phyloP scores from a whole-genome alignment of 2,888 invertebrate genomes.

The Tridacna gigas region DNA sequence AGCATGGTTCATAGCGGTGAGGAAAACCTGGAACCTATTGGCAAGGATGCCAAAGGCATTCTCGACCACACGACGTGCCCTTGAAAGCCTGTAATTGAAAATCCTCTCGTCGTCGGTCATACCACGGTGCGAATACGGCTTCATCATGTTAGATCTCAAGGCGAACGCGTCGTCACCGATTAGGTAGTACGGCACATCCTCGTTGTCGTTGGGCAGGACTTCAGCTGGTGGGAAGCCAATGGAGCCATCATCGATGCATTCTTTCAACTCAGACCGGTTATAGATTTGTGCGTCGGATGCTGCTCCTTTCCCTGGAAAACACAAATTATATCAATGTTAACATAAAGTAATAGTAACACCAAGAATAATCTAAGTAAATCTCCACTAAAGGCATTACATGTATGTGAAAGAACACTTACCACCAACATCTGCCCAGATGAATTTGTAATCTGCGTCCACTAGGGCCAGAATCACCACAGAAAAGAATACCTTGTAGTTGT shows the following conservation, averaged over 20 bases:
- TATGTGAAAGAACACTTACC: slow-evolving; percentile 27
- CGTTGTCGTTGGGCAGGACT: slow-evolving; percentile 44
- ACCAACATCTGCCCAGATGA: slow-evolving; percentile 62
- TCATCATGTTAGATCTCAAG: slow-evolving; percentile 33
- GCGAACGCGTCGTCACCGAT: slow-evolving; percentile 49
- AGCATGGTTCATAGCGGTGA: slow-evolving; percentile 51
- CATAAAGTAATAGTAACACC: slow-evolving; percentile 4
- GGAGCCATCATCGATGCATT: slow-evolving; percentile 44
- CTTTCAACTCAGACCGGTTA: slow-evolving; percentile 45
- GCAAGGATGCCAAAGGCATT: slow-evolving; percentile 50
- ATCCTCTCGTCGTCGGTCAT: slow-evolving; percentile 32
- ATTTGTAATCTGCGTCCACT: slow-evolving; percentile 61
- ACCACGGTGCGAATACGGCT: slow-evolving; percentile 36
- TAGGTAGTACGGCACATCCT: slow-evolving; percentile 44
- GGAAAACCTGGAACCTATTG: slow-evolving; percentile 52
- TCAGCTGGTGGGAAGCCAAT: slow-evolving; percentile 45
- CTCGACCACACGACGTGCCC: slow-evolving; percentile 54
- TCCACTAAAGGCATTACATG: slow-evolving; percentile 34
- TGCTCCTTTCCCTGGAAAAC: slow-evolving; percentile 16
- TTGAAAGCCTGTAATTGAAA: slow-evolving; percentile 30
- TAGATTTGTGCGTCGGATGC: slow-evolving; percentile 40
- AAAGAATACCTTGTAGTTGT: slow-evolving; percentile 39
- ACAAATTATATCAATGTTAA: slow-evolving; percentile 21
- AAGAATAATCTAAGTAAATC: slow-evolving; percentile 31
- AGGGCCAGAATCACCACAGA: slow-evolving; percentile 33